Evolutionary conservation across 1,140 invertebrate genomes (phyloP).

Genomic region (Callitettix versicolor): DNA sequence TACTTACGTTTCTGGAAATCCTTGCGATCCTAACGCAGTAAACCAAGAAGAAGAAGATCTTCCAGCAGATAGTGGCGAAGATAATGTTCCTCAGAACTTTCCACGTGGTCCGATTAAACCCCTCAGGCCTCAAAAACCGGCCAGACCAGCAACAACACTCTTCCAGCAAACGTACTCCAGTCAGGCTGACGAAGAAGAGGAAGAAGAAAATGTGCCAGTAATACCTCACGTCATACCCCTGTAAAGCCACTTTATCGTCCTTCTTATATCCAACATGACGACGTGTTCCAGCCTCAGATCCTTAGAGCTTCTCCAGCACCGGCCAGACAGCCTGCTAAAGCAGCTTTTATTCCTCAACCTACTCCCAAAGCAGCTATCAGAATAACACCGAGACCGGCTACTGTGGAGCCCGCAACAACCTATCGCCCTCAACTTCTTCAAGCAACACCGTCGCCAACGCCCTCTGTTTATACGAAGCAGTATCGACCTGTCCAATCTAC

Average conservation of each 20-base stretch:
- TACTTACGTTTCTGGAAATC: conserved; percentile 83
- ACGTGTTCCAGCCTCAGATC: conserved; percentile 32
- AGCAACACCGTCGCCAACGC: conserved; percentile 34
- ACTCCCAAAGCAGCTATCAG: conserved; percentile 32
- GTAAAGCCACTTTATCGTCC: conserved; percentile 33
- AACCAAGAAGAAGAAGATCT: conserved; percentile 51
- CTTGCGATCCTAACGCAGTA: conserved; percentile 70
- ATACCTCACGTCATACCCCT: conserved; percentile 45
- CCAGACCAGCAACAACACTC: conserved; percentile 31
- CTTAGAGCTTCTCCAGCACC: conserved; percentile 38
- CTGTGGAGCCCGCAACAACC: conserved; percentile 46
- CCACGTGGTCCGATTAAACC: neutral
- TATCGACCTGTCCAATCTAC: conserved; percentile 37
- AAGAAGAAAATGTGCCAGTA: conserved; percentile 44
- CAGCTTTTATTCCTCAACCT: conserved; percentile 18
- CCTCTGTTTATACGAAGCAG: conserved; percentile 22
- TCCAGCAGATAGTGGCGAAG: conserved; percentile 24
- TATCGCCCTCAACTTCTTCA: conserved; percentile 49
- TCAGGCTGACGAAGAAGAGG: conserved; percentile 38
- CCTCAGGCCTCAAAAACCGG: conserved; percentile 19
- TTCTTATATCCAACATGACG: conserved; percentile 28
- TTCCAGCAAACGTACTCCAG: conserved; percentile 32
- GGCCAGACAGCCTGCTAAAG: conserved; percentile 27
- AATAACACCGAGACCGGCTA: conserved; percentile 45
- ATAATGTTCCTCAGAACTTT: conserved; percentile 29